Evolutionary conservation across 2,797 vertebrate species (phyloP).

Genomic region (Cichlasoma orientale): DNA sequence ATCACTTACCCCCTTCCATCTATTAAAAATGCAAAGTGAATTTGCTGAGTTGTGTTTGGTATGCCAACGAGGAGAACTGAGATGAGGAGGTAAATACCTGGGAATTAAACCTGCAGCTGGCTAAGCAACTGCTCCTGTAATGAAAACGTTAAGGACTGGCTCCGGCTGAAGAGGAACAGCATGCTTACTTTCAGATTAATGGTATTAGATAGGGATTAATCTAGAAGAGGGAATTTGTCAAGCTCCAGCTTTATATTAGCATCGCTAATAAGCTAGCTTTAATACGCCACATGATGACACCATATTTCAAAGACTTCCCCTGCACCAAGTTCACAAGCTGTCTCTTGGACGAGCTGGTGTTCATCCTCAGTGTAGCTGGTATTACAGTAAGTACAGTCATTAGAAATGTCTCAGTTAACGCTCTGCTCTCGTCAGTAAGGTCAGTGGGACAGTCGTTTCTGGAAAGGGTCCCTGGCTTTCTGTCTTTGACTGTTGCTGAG

Average conservation of each 20-base stretch:
- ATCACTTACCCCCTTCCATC: constrained; percentile 37
- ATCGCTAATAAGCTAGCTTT: constrained; percentile 58
- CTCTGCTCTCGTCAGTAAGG: constrained; percentile 10
- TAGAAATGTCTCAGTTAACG: constrained; percentile 9
- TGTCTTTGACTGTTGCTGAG: constrained; percentile 32
- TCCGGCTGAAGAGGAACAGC: constrained; percentile 57
- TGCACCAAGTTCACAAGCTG: constrained; percentile 22
- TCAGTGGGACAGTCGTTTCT: constrained; percentile 14
- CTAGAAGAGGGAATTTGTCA: constrained; percentile 66
- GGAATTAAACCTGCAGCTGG: constrained; percentile 61
- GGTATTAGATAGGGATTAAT: constrained; percentile 73
- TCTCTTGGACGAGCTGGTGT: constrained; percentile 15
- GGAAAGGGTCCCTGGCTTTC: constrained; percentile 9
- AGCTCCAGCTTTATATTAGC: constrained; percentile 59
- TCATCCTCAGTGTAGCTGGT: not conserved
- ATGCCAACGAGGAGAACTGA: constrained; percentile 27
- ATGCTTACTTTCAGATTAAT: constrained; percentile 71
- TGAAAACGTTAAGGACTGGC: constrained; percentile 61
- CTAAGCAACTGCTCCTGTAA: constrained; percentile 54
- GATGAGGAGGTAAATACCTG: constrained; percentile 59
- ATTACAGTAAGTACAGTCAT: constrained; percentile 20
- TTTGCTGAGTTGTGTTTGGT: constrained; percentile 54
- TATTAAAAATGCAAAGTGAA: constrained; percentile 56
- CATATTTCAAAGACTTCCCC: constrained; percentile 31
- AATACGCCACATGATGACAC: constrained; percentile 28